Base-by-base conservation (phyloP, 2,113 vertebrate genomes). In the human region DNA sequence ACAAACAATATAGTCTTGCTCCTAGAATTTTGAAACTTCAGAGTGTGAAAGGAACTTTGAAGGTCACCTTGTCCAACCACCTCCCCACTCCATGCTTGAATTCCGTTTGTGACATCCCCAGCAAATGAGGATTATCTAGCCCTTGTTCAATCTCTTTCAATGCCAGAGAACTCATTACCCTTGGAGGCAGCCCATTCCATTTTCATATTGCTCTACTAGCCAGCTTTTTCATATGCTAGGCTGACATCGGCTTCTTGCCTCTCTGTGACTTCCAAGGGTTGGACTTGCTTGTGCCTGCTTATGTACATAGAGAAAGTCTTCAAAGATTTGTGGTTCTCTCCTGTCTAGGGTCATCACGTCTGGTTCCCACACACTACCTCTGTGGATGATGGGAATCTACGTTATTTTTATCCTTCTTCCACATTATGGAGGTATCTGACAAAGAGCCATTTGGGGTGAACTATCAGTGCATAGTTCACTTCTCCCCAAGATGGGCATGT, bases 51-150 rank as follows among this genome's bases (percentile, higher is more conserved):
- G 57, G 52, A 85, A 61, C 89, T 89, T 79, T 70, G 73, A n/a
- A 90, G 75, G 66, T 92, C 89, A 94, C 79, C 82, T 97, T 64
- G 55, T 66, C 79, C 43, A 61, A 22, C 45, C 45, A 7, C 50
- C 17, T 75, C 25, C 30, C 16, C 1, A 45, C 35, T 96, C 40
- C 12, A 10, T n/a, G n/a, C 73, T 70, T 50, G 40, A 94, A 64
- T 88, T 95, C 48, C 78, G 68, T 79, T 20, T 93, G 96, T 57
- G 82, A 91, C 52, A 70, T 80, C 59, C 66, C n/a, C 48, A 75
- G 89, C 43, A 45, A 70, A 72, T 45, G 78, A 76, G 57, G 61
- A 75, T 92, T 57, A 45, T 45, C 18, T 9, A 20, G 48, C 30
- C 83, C 55, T 70, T 50, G 55, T 48, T 3, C 32, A 70, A 38